Conservation (phyloP, 2,888 invertebrate genomes). For the Myopa testacea region DNA sequence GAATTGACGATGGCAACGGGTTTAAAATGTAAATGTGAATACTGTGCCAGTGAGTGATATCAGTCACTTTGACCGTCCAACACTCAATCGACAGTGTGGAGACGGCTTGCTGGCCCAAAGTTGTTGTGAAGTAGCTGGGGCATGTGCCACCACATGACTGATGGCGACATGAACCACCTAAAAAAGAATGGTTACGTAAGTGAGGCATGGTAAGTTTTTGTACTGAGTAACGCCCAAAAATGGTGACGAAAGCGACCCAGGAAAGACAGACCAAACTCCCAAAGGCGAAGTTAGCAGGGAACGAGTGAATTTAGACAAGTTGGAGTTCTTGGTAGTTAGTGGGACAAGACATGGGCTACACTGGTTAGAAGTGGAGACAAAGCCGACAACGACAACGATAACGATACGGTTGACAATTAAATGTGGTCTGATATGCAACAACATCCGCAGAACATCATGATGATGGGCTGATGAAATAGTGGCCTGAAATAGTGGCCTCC, state of each 20-base stretch:
- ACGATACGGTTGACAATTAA: background rate
- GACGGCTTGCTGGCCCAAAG: too few relatives aligned
- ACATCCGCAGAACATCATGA: too few relatives aligned
- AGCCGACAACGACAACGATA: background rate
- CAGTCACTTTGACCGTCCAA: conserved; percentile 47
- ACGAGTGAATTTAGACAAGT: conserved; percentile 27
- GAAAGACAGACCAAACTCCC: background rate
- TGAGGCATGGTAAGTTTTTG: background rate
- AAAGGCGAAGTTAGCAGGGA: conserved; percentile 32
- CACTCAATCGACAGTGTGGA: conserved; percentile 52
- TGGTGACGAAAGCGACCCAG: background rate
- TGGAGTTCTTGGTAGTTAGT: background rate
- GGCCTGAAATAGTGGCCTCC: too few relatives aligned
- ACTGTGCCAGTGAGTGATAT: conserved; percentile 42
- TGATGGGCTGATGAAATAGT: too few relatives aligned
- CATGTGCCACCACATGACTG: conserved; percentile 13
- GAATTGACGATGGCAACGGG: background rate
- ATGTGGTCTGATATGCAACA: too few relatives aligned
- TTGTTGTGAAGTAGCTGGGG: background rate
- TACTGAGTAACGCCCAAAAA: background rate
- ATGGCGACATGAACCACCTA: background rate
- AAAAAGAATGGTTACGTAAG: too few relatives aligned
- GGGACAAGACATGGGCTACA: too few relatives aligned
- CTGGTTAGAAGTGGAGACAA: background rate
- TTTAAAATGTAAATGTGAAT: background rate